These are phyloP conservation scores for Gymnoscopelus microlampas DNA, from an alignment of 2,797 vertebrate species.

Conservation along the genomic window DNA sequence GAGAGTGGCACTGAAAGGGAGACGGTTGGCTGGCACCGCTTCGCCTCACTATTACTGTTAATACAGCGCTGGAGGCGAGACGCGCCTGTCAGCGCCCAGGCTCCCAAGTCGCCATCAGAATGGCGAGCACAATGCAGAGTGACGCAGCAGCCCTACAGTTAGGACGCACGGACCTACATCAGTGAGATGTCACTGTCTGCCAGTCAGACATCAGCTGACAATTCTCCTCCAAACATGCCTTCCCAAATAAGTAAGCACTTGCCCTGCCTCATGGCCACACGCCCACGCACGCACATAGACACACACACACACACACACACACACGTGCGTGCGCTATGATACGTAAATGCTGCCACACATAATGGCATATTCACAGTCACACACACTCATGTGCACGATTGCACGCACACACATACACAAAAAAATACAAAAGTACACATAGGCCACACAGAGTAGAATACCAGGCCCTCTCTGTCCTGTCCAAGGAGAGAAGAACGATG, in stretches of 20 bases:
- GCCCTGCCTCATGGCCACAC: slow-evolving; percentile 36
- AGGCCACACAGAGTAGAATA: too few relatives aligned
- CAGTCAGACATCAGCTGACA: slow-evolving; percentile 25
- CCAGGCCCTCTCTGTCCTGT: slow-evolving; percentile 6
- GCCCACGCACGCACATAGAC: slow-evolving; percentile 2
- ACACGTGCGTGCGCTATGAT: neutral
- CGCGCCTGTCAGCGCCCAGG: slow-evolving; percentile 55
- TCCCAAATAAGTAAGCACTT: slow-evolving; percentile 23
- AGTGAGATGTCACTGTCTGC: slow-evolving; percentile 11
- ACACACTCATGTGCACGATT: too few relatives aligned
- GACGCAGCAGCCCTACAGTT: slow-evolving; percentile 13
- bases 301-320: slow-evolving; percentile 1
- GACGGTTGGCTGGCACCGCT: slow-evolving; percentile 41
- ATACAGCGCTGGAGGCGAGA: slow-evolving; percentile 56
- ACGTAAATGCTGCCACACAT: too few relatives aligned
- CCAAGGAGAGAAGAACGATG: slow-evolving; percentile 31
- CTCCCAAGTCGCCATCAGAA: slow-evolving; percentile 31
- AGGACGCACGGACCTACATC: slow-evolving; percentile 25
- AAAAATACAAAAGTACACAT: too few relatives aligned
- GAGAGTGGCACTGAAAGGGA: slow-evolving; percentile 48
- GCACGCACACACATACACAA: too few relatives aligned
- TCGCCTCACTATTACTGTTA: slow-evolving; percentile 52
- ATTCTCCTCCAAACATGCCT: slow-evolving; percentile 33
- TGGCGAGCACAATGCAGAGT: slow-evolving; percentile 25
- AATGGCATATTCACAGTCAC: too few relatives aligned